Evolutionary conservation across 2,888 invertebrate species (phyloP).

Genomic region (Plagiodera versicolora): DNA sequence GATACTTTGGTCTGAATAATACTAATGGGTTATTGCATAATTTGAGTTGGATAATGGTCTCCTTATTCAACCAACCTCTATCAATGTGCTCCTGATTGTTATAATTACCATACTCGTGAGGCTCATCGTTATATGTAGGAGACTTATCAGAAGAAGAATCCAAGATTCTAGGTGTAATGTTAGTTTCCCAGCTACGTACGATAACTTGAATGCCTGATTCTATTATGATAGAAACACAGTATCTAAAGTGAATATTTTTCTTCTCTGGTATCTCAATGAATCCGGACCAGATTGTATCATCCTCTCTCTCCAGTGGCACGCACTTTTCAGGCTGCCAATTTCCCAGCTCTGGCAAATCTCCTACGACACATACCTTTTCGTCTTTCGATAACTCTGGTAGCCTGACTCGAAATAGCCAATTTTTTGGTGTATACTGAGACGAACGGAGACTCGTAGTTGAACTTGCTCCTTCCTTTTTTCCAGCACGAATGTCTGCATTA

Average conservation of each 20-base stretch:
- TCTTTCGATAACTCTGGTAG: slow-evolving; percentile 59
- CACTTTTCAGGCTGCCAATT: slow-evolving; percentile 69
- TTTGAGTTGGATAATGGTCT: slow-evolving; percentile 83
- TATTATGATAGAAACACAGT: slow-evolving; percentile 72
- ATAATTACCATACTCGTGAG: slow-evolving; percentile 70
- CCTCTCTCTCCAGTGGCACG: slow-evolving; percentile 59
- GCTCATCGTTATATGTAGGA: slow-evolving; percentile 44
- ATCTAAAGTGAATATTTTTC: slow-evolving; percentile 72
- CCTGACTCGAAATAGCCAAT: slow-evolving; percentile 61
- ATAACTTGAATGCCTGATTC: slow-evolving; percentile 63
- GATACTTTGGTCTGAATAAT: slow-evolving; percentile 72
- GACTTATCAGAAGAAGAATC: slow-evolving; percentile 43
- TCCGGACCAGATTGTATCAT: slow-evolving; percentile 64
- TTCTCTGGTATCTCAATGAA: slow-evolving; percentile 68
- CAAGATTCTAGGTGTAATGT: slow-evolving; percentile 68
- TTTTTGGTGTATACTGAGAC: slow-evolving; percentile 37
- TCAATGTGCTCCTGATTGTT: slow-evolving; percentile 63
- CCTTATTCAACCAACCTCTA: slow-evolving; percentile 82
- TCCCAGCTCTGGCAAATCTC: slow-evolving; percentile 69
- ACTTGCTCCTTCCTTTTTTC: slow-evolving; percentile 32
- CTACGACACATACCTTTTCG: slow-evolving; percentile 72
- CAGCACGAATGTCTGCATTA: slow-evolving; percentile 51
- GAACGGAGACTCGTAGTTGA: slow-evolving; percentile 27
- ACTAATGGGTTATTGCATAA: slow-evolving; percentile 78
- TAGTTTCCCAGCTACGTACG: slow-evolving; percentile 81